These are phyloP conservation scores for Cricetomys ansorgei DNA, from an alignment of 2,113 vertebrate species.

Conservation along the genomic window DNA sequence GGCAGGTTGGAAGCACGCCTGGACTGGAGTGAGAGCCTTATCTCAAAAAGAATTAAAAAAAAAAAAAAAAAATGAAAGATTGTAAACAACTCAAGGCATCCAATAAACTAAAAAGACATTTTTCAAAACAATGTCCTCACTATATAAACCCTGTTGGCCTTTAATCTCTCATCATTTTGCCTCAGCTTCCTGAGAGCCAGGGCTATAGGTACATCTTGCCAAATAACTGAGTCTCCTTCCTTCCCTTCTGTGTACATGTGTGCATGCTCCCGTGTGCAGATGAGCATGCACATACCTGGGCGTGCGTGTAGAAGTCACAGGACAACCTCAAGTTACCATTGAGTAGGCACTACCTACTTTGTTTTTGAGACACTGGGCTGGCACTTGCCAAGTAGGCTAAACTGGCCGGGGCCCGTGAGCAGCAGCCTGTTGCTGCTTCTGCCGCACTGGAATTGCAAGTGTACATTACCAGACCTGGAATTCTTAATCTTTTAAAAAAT, in stretches of 20 bases:
- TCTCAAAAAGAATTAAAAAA: background rate
- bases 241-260: background rate
- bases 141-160: background rate
- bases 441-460: rapidly evolving
- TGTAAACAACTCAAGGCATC: background rate
- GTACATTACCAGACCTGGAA: background rate
- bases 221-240: background rate
- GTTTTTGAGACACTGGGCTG: background rate
- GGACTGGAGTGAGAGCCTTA: background rate
- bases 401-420: background rate
- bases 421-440: background rate
- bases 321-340: background rate
- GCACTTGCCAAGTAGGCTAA: background rate
- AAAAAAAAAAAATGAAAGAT: background rate
- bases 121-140: background rate
- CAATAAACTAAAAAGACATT: background rate
- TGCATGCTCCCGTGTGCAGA: background rate
- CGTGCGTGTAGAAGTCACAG: background rate
- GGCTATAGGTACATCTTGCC: background rate
- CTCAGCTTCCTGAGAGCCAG: background rate
- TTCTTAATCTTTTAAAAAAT: no score
- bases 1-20: background rate
- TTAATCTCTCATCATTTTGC: background rate
- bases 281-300: background rate
- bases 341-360: background rate